Evolutionary conservation across 2,888 invertebrate species (phyloP).

Genomic region (Linnaemya vulpina): DNA sequence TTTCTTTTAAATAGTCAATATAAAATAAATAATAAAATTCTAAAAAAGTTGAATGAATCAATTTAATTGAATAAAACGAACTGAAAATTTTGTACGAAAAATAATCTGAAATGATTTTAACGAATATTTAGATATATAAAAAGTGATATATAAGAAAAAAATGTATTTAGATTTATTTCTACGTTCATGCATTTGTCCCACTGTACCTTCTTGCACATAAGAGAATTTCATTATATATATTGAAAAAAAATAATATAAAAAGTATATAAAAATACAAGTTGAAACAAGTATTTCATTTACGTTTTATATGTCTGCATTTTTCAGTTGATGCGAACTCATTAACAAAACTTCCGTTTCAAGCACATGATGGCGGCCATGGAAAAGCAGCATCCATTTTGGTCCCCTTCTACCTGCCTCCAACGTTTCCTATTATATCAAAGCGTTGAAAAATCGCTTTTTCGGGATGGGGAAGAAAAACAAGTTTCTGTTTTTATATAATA

Average conservation of each 20-base stretch:
- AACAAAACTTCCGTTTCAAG: slow-evolving; percentile 68
- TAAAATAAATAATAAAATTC: too few species aligned
- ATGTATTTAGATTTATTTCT: too few species aligned
- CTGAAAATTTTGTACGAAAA: too few species aligned
- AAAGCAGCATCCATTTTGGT: slow-evolving; percentile 2
- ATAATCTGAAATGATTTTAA: too few species aligned
- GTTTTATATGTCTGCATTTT: slow-evolving; percentile 49
- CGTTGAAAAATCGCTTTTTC: background rate
- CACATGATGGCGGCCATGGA: slow-evolving; percentile 50
- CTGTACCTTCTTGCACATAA: background rate
- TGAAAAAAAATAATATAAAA: slow-evolving; percentile 17
- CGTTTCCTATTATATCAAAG: slow-evolving; percentile 45
- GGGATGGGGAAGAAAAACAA: slow-evolving; percentile 31
- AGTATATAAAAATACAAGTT: slow-evolving; percentile 42
- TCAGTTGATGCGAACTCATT: slow-evolving; percentile 61
- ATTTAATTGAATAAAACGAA: too few species aligned
- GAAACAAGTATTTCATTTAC: slow-evolving; percentile 55
- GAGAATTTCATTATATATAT: slow-evolving; percentile 31
- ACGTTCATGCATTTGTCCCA: background rate
- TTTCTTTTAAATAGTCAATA: too few species aligned
- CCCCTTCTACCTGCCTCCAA: background rate
- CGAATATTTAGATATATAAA: too few species aligned
- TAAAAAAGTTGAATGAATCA: too few species aligned
- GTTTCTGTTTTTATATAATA: slow-evolving; percentile 10
- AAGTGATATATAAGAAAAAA: too few species aligned